Evolutionary conservation across 1,140 invertebrate genomes (phyloP).

Genomic region (Manduca sexta): DNA sequence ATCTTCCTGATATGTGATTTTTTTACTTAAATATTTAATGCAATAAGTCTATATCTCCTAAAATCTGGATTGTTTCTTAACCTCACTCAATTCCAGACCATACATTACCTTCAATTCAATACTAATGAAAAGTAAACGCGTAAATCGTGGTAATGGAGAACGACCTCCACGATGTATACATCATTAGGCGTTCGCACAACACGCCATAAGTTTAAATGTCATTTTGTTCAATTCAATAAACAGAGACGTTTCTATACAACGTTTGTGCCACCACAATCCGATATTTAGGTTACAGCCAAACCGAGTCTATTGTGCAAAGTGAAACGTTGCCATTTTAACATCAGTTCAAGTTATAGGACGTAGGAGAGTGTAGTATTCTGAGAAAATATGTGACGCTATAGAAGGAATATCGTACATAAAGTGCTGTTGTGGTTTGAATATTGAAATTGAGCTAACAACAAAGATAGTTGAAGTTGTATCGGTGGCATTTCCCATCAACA

Average conservation of each 20-base stretch:
- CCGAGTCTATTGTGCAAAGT: conserved; percentile 68
- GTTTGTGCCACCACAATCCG: conserved; percentile 56
- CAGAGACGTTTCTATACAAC: conserved; percentile 44
- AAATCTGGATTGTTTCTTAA: no score
- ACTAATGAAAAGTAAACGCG: no score
- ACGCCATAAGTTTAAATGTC: conserved; percentile 3
- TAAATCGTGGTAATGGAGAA: no score
- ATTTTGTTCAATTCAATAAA: conserved; percentile 47
- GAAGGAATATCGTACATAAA: neutral
- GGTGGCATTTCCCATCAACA: no score
- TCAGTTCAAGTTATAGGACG: conserved; percentile 20
- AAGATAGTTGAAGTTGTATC: no score
- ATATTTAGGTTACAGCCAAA: conserved; percentile 71
- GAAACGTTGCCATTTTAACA: conserved; percentile 56
- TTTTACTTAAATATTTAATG: no score
- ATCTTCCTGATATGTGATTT: no score
- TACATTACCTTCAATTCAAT: no score
- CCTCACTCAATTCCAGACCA: no score
- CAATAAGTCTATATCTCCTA: no score
- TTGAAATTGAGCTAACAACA: no score
- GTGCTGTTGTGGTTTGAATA: no score
- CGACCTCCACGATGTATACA: neutral
- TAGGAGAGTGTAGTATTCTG: neutral
- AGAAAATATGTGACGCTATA: neutral
- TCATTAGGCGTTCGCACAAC: neutral